These are phyloP conservation scores for Conchocele bisecta DNA, from an alignment of 2,888 invertebrate species.

Conservation along the genomic window DNA sequence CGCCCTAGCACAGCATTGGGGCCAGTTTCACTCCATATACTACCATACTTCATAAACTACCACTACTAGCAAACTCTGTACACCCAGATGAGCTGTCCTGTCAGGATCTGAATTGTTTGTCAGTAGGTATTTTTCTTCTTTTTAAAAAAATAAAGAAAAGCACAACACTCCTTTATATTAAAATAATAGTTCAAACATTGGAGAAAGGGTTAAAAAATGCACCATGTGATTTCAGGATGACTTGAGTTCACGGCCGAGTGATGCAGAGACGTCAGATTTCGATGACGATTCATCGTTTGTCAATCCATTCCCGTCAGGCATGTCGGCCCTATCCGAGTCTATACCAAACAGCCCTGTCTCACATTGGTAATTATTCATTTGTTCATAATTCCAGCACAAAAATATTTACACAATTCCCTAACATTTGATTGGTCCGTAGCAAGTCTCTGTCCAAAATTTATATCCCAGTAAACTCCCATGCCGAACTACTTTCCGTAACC, in stretches of 20 bases:
- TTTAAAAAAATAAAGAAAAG: too few relatives aligned
- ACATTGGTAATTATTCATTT: background rate
- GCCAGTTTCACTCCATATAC: too few relatives aligned
- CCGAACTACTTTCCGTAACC: too few relatives aligned
- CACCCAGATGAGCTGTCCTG: too few relatives aligned
- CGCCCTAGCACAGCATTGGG: too few relatives aligned
- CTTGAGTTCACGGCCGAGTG: slow-evolving; percentile 73
- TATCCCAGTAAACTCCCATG: too few relatives aligned
- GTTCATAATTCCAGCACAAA: background rate
- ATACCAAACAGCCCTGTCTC: slow-evolving; percentile 85
- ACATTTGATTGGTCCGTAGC: background rate
- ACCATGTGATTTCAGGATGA: slow-evolving; percentile 65
- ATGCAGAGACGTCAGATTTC: slow-evolving; percentile 79
- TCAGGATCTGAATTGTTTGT: too few relatives aligned
- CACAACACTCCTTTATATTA: too few relatives aligned
- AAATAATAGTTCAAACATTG: too few relatives aligned
- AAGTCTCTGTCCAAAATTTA: background rate
- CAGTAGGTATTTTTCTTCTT: too few relatives aligned
- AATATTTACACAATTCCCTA: background rate
- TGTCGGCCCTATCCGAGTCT: slow-evolving; percentile 84
- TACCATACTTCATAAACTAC: too few relatives aligned
- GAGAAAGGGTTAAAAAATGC: slow-evolving; percentile 68
- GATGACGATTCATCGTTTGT: slow-evolving; percentile 64
- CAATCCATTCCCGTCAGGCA: slow-evolving; percentile 45
- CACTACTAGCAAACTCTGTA: too few relatives aligned